Percentiles rank a stretch among this genome's conserved stretches.
Evolutionary conservation across 2,797 vertebrate species (phyloP).

Genomic region (Platalea minor): DNA sequence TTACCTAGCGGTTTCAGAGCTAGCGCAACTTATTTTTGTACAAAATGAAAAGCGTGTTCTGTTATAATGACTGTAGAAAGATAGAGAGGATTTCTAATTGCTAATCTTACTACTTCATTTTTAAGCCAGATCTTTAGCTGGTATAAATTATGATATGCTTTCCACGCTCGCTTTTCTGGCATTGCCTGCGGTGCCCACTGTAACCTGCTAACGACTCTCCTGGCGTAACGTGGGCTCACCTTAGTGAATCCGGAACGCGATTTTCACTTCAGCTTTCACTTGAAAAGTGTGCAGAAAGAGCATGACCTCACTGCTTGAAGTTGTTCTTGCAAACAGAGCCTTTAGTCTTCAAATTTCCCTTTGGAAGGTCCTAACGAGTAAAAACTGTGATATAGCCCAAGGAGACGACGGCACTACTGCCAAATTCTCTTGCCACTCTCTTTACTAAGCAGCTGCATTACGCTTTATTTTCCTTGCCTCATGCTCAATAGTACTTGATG

Average conservation of each 20-base stretch:
- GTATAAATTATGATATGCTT: not conserved
- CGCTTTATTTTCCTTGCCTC: not conserved
- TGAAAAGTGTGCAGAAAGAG: not conserved
- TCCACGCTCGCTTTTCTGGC: not conserved
- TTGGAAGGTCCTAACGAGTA: not conserved
- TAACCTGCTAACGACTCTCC: too few relatives aligned
- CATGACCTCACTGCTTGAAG: not conserved
- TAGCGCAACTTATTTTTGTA: not conserved
- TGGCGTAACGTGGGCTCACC: accelerated
- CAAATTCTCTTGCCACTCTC: not conserved
- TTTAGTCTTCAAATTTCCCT: not conserved
- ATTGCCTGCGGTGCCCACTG: not conserved
- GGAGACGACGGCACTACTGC: not conserved
- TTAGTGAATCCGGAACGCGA: not conserved
- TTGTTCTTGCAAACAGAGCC: not conserved
- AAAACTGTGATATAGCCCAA: not conserved
- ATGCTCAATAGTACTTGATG: not conserved
- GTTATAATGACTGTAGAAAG: not conserved
- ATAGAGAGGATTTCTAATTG: not conserved
- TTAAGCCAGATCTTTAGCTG: not conserved
- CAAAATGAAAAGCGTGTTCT: not conserved
- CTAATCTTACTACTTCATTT: not conserved
- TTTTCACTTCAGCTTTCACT: not conserved
- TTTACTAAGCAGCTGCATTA: not conserved
- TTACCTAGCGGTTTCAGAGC: not conserved